phyloP scores from a whole-genome alignment of 2,113 vertebrate genomes.

The Corythoichthys haematopterus region DNA sequence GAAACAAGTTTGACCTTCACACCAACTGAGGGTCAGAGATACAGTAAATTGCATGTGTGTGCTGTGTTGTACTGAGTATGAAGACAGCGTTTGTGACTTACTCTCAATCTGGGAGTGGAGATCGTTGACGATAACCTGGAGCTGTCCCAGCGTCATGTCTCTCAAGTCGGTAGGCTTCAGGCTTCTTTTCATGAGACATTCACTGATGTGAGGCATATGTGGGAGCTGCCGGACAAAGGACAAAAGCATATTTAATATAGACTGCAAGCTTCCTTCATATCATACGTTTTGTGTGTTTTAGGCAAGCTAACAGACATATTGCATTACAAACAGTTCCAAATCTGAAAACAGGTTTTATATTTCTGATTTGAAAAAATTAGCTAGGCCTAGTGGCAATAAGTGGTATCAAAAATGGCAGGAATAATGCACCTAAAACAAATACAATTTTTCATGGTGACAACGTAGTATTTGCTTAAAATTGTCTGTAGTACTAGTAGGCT shows the following conservation, averaged over 20 bases:
- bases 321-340: neutral
- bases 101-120: constrained; percentile 99
- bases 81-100: constrained; percentile 62
- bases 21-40: constrained; percentile 30
- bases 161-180: constrained; percentile 90
- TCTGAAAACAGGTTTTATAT: neutral
- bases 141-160: constrained; percentile 95
- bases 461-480: too few relatives aligned
- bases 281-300: neutral
- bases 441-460: too few relatives aligned
- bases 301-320: neutral
- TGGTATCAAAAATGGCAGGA: too few relatives aligned
- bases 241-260: neutral
- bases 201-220: constrained; percentile 96
- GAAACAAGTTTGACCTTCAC: constrained; percentile 47
- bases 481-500: too few relatives aligned
- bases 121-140: constrained; percentile 98
- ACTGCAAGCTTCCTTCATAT: neutral
- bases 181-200: constrained; percentile 98
- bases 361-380: too few relatives aligned
- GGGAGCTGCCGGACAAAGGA: constrained; percentile 77
- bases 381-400: too few relatives aligned
- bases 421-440: too few relatives aligned
- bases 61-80: constrained; percentile 1
- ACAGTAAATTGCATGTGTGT: neutral